Evolutionary conservation across 2,888 invertebrate species (phyloP).

Genomic region (Mystacides longicornis): DNA sequence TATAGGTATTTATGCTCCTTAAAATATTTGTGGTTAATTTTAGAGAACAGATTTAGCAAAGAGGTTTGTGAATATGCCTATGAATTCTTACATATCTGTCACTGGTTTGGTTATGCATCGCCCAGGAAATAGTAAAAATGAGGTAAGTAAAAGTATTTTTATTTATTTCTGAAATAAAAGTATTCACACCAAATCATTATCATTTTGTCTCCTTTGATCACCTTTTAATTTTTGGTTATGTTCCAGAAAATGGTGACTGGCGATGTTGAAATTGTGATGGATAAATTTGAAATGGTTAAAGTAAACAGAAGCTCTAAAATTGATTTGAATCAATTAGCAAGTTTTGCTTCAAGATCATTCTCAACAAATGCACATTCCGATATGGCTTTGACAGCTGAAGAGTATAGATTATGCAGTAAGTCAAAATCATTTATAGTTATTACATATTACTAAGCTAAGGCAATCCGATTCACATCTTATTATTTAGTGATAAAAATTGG

Average conservation of each 20-base stretch:
- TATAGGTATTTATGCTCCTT: too few species aligned
- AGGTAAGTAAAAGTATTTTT: constrained; percentile 17
- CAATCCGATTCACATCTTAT: neutral
- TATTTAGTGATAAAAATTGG: neutral
- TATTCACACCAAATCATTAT: neutral
- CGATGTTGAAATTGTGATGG: constrained; percentile 38
- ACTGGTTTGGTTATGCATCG: constrained; percentile 35
- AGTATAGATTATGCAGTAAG: constrained; percentile 39
- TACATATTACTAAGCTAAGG: neutral
- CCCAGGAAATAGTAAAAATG: constrained; percentile 35
- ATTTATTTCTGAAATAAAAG: neutral
- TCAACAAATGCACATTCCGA: constrained; percentile 5
- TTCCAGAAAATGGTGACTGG: constrained; percentile 35
- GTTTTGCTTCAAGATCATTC: constrained; percentile 1
- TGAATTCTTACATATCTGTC: constrained; percentile 36
- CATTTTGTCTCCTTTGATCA: neutral
- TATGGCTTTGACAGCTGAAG: constrained; percentile 36
- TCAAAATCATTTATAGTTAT: neutral
- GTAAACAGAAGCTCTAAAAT: constrained; percentile 13
- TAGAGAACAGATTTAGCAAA: constrained; percentile 36
- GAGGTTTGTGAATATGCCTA: constrained; percentile 38
- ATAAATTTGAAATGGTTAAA: constrained; percentile 30
- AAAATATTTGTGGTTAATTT: too few species aligned
- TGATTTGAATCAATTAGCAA: neutral
- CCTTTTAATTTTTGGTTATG: neutral